Evolutionary conservation across 2,113 vertebrate species (phyloP).

Genomic region (Limanda limanda): DNA sequence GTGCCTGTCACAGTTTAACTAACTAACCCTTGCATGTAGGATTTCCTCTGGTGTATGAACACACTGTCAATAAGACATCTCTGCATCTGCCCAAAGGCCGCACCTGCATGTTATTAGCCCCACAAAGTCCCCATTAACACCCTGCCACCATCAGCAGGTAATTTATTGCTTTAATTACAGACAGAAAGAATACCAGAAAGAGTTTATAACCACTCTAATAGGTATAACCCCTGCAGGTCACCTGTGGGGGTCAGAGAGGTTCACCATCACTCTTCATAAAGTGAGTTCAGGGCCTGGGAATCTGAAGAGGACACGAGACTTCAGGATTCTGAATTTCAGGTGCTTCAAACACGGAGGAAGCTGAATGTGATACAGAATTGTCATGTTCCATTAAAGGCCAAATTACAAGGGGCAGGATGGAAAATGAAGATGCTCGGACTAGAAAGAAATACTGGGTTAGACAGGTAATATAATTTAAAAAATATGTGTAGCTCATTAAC

Average conservation of each 20-base stretch:
- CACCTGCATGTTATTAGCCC: slow-evolving; percentile 64
- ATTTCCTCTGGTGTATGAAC: background rate
- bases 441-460: background rate
- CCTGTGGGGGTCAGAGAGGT: slow-evolving; percentile 59
- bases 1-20: background rate
- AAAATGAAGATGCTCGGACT: background rate
- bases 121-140: slow-evolving; percentile 74
- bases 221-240: slow-evolving; percentile 59
- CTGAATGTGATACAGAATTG: background rate
- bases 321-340: background rate
- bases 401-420: background rate
- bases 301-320: slow-evolving; percentile 4
- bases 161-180: slow-evolving; percentile 82
- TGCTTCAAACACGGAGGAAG: background rate
- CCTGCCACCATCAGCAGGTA: slow-evolving; percentile 62
- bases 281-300: slow-evolving; percentile 48
- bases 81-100: slow-evolving; percentile 21
- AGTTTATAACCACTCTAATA: slow-evolving; percentile 66
- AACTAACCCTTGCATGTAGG: background rate
- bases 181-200: slow-evolving; percentile 67
- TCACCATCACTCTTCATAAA: slow-evolving; percentile 67
- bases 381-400: background rate
- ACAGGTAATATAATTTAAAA: background rate
- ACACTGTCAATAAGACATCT: background rate
- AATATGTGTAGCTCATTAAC: background rate